phyloP scores from a whole-genome alignment of 2,888 invertebrate species.

The Platypus cylindrus region DNA sequence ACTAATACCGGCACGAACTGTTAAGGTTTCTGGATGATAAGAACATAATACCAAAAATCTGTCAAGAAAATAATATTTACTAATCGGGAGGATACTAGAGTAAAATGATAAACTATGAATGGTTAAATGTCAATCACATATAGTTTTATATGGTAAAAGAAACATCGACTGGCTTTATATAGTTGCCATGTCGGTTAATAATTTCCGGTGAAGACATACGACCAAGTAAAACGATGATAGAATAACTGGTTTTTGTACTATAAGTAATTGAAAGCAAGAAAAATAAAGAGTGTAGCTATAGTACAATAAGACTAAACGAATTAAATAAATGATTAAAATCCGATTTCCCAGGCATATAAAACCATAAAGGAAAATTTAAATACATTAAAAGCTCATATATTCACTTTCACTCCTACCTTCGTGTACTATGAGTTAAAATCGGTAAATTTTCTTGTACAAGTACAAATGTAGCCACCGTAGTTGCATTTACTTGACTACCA shows the following conservation, averaged over 20 bases:
- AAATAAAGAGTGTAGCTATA: too few relatives aligned
- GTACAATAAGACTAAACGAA: too few relatives aligned
- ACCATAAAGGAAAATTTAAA: too few relatives aligned
- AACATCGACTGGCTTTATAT: slow-evolving; percentile 6
- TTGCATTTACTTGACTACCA: slow-evolving; percentile 52
- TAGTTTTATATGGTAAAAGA: too few relatives aligned
- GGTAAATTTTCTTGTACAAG: slow-evolving; percentile 73
- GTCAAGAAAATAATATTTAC: slow-evolving; percentile 4
- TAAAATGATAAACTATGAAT: slow-evolving; percentile 8
- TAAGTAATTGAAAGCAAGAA: too few relatives aligned
- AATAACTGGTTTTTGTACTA: too few relatives aligned
- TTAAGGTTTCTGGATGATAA: slow-evolving; percentile 69
- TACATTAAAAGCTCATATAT: too few relatives aligned
- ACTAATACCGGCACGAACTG: slow-evolving; percentile 66
- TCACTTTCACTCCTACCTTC: slow-evolving; percentile 19
- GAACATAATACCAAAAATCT: slow-evolving; percentile 70
- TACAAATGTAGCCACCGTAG: slow-evolving; percentile 70
- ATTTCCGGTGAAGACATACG: slow-evolving; percentile 7
- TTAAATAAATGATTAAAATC: too few relatives aligned
- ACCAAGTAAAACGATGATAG: too few relatives aligned
- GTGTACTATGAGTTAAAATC: slow-evolving; percentile 61
- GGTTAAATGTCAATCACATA: slow-evolving; percentile 8
- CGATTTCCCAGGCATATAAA: too few relatives aligned
- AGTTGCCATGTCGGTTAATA: slow-evolving; percentile 1
- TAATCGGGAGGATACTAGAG: too few relatives aligned